phyloP scores from a whole-genome alignment of 2,797 vertebrate genomes.

The Ctenopoma kingsleyae region DNA sequence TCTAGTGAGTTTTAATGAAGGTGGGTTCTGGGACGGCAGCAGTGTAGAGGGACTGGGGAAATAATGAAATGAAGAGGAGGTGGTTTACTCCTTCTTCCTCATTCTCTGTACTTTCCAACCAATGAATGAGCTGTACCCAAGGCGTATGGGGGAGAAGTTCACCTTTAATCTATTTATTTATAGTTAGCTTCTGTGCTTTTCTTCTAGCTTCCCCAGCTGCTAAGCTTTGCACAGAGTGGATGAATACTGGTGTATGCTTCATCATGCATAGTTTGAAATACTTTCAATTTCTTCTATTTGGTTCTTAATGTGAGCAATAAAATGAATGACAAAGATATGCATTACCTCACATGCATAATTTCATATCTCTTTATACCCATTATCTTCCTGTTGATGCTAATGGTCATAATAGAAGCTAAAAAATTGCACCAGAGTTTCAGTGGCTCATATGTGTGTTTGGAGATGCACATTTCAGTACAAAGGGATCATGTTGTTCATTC shows the following conservation, averaged over 20 bases:
- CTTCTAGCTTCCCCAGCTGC: neutral
- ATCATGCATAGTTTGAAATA: neutral
- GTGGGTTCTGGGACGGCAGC: slow-evolving; percentile 72
- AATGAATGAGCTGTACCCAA: slow-evolving; percentile 44
- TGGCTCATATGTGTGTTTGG: neutral
- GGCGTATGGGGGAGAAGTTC: slow-evolving; percentile 26
- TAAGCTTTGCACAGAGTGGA: slow-evolving; percentile 4
- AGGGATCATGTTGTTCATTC: neutral
- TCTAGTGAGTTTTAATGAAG: slow-evolving; percentile 86
- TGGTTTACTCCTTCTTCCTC: slow-evolving; percentile 51
- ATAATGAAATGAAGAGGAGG: slow-evolving; percentile 62
- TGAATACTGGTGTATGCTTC: neutral
- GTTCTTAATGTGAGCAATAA: slow-evolving; percentile 12
- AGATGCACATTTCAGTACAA: slow-evolving; percentile 7
- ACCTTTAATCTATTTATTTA: slow-evolving; percentile 35
- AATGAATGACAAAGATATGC: slow-evolving; percentile 4
- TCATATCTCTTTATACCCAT: neutral
- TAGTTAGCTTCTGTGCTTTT: slow-evolving; percentile 2
- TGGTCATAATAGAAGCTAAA: neutral
- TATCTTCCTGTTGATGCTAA: slow-evolving; percentile 5
- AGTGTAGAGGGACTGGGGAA: slow-evolving; percentile 56
- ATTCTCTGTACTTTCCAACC: slow-evolving; percentile 45
- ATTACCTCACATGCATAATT: neutral
- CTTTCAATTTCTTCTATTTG: neutral
- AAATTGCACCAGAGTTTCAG: neutral